Percentiles rank a stretch among this genome's conserved stretches.
These are phyloP conservation scores for Coelinius sp. DNA, from an alignment of 2,888 invertebrate genomes.

Conservation along the genomic window DNA sequence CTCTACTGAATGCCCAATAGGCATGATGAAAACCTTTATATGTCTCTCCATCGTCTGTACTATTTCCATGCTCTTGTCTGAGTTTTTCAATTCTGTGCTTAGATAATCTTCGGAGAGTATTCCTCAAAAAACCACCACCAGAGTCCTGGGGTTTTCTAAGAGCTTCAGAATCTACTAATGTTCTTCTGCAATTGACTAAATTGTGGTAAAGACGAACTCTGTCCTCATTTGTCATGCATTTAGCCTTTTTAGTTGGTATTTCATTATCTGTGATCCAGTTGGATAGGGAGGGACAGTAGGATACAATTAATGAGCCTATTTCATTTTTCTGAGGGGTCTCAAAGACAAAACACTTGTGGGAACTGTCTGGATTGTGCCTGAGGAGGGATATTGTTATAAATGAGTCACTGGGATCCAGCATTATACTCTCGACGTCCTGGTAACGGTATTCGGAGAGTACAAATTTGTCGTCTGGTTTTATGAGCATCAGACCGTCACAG, in stretches of 20 bases:
- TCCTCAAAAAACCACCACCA: constrained; percentile 88
- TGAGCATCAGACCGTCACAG: constrained; percentile 90
- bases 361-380: constrained; percentile 78
- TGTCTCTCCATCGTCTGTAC: constrained; percentile 81
- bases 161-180: constrained; percentile 86
- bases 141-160: constrained; percentile 87
- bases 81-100: constrained; percentile 87
- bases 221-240: constrained; percentile 89
- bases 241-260: constrained; percentile 75
- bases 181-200: constrained; percentile 85
- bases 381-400: constrained; percentile 92
- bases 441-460: constrained; percentile 93
- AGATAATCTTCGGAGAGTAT: constrained; percentile 88
- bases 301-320: constrained; percentile 92
- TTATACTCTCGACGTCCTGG: constrained; percentile 90
- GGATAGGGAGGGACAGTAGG: constrained; percentile 89
- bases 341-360: constrained; percentile 91
- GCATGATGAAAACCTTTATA: constrained; percentile 89
- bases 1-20: constrained; percentile 93
- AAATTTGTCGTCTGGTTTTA: constrained; percentile 92
- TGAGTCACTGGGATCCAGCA: constrained; percentile 92
- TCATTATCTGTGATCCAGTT: constrained; percentile 86
- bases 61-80: constrained; percentile 77
- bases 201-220: constrained; percentile 90
- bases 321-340: constrained; percentile 92